These are phyloP conservation scores for Maccullochella peelii DNA, from an alignment of 2,113 vertebrate species.

Conservation along the genomic window DNA sequence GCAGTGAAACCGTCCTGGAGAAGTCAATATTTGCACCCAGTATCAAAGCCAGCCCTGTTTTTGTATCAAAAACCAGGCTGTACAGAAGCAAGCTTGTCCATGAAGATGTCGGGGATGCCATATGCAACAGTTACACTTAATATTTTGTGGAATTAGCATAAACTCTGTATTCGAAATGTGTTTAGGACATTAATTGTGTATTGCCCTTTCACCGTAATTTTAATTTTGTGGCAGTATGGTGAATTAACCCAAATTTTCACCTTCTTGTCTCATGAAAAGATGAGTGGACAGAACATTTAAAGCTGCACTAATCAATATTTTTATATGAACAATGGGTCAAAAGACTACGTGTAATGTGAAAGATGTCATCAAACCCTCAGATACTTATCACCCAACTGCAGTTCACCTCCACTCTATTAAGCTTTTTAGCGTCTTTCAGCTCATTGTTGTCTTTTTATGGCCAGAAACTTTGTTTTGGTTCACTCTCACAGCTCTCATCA, in stretches of 20 bases:
- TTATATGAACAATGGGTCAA: background rate
- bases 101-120: constrained; percentile 31
- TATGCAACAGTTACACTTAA: constrained; percentile 16
- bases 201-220: background rate
- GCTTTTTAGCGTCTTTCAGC: background rate
- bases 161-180: background rate
- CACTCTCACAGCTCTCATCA: background rate
- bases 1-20: constrained; percentile 55
- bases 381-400: too few species aligned
- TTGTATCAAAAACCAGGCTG: constrained; percentile 55
- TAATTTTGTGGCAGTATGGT: background rate
- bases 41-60: constrained; percentile 78
- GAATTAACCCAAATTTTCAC: background rate
- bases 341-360: background rate
- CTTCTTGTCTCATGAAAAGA: background rate
- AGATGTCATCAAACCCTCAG: background rate
- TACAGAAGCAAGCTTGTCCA: constrained; percentile 53
- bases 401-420: background rate
- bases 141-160: constrained; percentile 20
- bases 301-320: background rate
- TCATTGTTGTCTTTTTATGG: background rate
- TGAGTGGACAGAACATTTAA: background rate
- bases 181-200: background rate
- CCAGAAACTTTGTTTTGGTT: background rate
- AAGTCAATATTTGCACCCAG: constrained; percentile 77